phyloP scores from a whole-genome alignment of 1,140 invertebrate genomes.

The Drosophila suzukii region DNA sequence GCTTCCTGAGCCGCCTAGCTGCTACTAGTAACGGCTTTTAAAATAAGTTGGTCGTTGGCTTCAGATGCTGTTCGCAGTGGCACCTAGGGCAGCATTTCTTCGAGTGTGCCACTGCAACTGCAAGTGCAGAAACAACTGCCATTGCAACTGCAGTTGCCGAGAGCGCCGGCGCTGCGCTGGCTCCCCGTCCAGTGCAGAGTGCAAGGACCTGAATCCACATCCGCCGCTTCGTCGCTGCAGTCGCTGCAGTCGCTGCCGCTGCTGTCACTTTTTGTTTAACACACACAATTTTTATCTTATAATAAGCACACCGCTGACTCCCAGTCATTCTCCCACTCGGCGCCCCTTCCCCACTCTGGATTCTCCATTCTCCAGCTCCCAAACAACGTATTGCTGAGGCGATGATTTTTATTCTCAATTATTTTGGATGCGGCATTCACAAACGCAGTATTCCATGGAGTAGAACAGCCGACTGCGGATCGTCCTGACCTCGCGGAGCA shows the following conservation, averaged over 20 bases:
- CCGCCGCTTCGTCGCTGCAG: conserved; percentile 19
- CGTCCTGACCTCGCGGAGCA: conserved; percentile 68
- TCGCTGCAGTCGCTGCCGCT: conserved; percentile 16
- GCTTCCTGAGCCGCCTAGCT: too few species aligned
- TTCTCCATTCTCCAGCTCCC: conserved; percentile 15
- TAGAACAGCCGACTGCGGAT: conserved; percentile 80
- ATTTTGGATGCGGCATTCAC: conserved; percentile 64
- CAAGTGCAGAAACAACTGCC: conserved; percentile 34
- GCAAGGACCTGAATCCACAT: conserved; percentile 37
- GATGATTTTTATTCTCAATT: conserved; percentile 75
- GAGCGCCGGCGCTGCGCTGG: conserved; percentile 30
- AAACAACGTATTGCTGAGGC: conserved; percentile 42
- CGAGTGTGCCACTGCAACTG: conserved; percentile 19
- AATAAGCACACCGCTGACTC: conserved; percentile 69
- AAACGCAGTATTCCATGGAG: conserved; percentile 76
- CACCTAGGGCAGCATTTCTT: neutral
- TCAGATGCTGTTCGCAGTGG: too few species aligned
- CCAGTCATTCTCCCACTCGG: conserved; percentile 30
- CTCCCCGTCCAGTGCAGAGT: conserved; percentile 9
- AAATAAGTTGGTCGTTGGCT: too few species aligned
- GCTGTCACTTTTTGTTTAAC: conserved; percentile 70
- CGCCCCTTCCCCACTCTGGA: neutral
- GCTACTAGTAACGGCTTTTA: too few species aligned
- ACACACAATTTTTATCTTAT: conserved; percentile 79
- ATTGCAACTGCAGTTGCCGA: conserved; percentile 37